These are phyloP conservation scores for Magallana nippona DNA, from an alignment of 2,888 invertebrate genomes.

Conservation along the genomic window DNA sequence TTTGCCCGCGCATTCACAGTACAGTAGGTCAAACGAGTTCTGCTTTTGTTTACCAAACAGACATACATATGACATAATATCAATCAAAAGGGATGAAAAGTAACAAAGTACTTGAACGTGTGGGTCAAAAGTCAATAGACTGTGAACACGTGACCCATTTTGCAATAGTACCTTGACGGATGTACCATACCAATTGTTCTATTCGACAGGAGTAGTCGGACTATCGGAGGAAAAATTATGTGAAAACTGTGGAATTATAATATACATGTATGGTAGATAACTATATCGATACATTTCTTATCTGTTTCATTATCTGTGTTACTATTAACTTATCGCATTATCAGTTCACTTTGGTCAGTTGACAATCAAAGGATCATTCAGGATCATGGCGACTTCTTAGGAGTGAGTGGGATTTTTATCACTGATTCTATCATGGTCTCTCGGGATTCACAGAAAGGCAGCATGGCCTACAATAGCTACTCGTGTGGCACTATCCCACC, in stretches of 20 bases:
- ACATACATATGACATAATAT: neutral
- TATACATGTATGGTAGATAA: neutral
- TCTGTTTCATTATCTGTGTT: neutral
- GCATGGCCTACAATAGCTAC: slow-evolving; percentile 22
- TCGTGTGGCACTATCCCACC: slow-evolving; percentile 43
- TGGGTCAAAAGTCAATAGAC: slow-evolving; percentile 18
- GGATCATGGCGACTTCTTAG: neutral
- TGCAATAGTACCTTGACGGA: too few species aligned
- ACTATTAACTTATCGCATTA: neutral
- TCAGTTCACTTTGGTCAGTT: neutral
- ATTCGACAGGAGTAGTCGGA: too few species aligned
- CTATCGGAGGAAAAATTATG: neutral
- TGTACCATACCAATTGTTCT: too few species aligned
- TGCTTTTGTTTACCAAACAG: neutral
- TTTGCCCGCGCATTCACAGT: slow-evolving; percentile 21
- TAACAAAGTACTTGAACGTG: neutral
- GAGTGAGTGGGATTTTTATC: neutral
- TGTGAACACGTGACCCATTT: slow-evolving; percentile 7
- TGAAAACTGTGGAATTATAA: neutral
- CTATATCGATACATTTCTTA: neutral
- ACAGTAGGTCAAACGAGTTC: slow-evolving; percentile 20
- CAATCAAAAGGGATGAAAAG: slow-evolving; percentile 18
- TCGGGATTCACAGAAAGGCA: neutral
- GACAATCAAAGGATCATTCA: neutral
- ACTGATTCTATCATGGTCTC: neutral